phyloP scores from a whole-genome alignment of 2,797 vertebrate species.

The Urosaurus nigricauda region DNA sequence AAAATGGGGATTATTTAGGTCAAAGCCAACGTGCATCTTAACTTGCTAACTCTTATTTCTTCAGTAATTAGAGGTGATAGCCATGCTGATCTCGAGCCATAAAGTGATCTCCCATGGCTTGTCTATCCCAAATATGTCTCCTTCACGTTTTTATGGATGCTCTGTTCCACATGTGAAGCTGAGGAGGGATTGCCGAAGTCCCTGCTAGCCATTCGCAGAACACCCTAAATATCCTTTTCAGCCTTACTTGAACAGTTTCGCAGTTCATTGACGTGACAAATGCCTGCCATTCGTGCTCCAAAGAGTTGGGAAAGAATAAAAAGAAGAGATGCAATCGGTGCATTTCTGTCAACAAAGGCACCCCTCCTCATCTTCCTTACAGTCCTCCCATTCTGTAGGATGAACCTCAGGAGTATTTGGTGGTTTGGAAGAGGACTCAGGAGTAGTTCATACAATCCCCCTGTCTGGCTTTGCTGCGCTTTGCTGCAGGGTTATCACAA shows the following conservation, averaged over 20 bases:
- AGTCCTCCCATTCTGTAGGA: neutral
- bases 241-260: neutral
- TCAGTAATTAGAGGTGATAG: slow-evolving; percentile 73
- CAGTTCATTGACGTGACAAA: slow-evolving; percentile 14
- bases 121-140: slow-evolving; percentile 62
- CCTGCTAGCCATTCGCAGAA: slow-evolving; percentile 37
- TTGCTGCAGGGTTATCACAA: neutral
- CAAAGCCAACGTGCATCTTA: slow-evolving; percentile 62
- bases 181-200: slow-evolving; percentile 64
- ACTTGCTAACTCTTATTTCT: slow-evolving; percentile 70
- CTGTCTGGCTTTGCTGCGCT: neutral
- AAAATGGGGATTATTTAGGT: slow-evolving; percentile 73
- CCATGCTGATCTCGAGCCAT: slow-evolving; percentile 49
- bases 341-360: neutral
- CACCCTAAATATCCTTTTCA: slow-evolving; percentile 35
- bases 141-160: slow-evolving; percentile 51
- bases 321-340: neutral
- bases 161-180: slow-evolving; percentile 67
- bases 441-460: neutral
- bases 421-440: neutral
- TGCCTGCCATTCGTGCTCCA: slow-evolving; percentile 1
- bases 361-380: neutral
- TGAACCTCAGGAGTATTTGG: slow-evolving; percentile 8
- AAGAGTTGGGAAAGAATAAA: neutral
- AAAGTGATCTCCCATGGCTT: slow-evolving; percentile 61